These are phyloP conservation scores for Hymenochirus boettgeri DNA, from an alignment of 2,113 vertebrate species.

Conservation along the genomic window DNA sequence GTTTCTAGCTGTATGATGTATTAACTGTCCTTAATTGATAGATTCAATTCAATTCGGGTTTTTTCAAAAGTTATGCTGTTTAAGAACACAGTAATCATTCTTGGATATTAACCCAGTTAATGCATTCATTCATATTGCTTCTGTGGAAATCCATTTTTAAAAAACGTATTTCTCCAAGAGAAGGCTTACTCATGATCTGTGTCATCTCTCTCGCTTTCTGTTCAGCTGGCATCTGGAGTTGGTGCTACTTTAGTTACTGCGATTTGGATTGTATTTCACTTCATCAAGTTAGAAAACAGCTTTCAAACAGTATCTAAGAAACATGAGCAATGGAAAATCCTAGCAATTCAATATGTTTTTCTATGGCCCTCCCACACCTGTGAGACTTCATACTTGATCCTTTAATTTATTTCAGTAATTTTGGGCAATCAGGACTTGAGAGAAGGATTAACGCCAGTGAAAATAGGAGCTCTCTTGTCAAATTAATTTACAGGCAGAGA, in stretches of 20 bases:
- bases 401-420: slow-evolving; percentile 32
- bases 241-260: slow-evolving; percentile 31
- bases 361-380: slow-evolving; percentile 48
- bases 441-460: slow-evolving; percentile 49
- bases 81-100: too few relatives aligned
- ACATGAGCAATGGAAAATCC: slow-evolving; percentile 39
- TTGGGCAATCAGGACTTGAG: slow-evolving; percentile 45
- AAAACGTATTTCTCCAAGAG: too few relatives aligned
- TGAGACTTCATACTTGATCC: slow-evolving; percentile 37
- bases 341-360: slow-evolving; percentile 48
- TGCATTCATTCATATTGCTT: too few relatives aligned
- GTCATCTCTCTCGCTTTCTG: background rate
- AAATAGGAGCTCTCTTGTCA: slow-evolving; percentile 52
- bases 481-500: slow-evolving; percentile 42
- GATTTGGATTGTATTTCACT: slow-evolving; percentile 42
- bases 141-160: too few relatives aligned
- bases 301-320: slow-evolving; percentile 45
- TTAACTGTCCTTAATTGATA: too few relatives aligned
- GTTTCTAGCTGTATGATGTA: too few relatives aligned
- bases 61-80: too few relatives aligned
- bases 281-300: slow-evolving; percentile 44
- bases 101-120: too few relatives aligned
- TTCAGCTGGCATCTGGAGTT: background rate
- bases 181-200: background rate
- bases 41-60: too few relatives aligned